A percentile compares a stretch with the other conserved stretches of the same genome.
Conservation (phyloP, 1,140 invertebrate species). For the Linepithema humile region DNA sequence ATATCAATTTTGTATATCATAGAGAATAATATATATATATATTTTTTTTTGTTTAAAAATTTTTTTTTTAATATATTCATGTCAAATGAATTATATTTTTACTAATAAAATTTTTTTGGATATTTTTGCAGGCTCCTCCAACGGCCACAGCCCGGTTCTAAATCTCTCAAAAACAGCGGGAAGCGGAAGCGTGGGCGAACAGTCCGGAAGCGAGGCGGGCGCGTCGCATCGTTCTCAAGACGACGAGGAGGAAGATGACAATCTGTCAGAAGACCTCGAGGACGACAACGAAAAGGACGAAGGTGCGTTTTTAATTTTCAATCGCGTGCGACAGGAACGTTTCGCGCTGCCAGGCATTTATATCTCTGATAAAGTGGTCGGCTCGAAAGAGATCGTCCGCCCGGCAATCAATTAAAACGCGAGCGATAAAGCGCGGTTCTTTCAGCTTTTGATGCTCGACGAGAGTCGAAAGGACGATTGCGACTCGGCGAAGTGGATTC, state of each 20-base stretch:
- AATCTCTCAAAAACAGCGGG: slow-evolving; percentile 94
- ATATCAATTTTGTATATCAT: not conserved
- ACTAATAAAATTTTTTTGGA: not conserved
- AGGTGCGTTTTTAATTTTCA: slow-evolving; percentile 84
- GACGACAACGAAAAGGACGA: slow-evolving; percentile 95
- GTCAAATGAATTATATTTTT: not conserved
- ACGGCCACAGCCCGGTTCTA: slow-evolving; percentile 94
- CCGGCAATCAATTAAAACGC: slow-evolving; percentile 61
- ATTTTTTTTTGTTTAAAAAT: not conserved
- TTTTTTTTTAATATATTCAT: not conserved
- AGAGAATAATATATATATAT: not conserved
- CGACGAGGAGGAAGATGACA: slow-evolving; percentile 91
- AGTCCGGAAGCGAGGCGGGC: slow-evolving; percentile 87
- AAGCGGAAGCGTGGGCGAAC: slow-evolving; percentile 87
- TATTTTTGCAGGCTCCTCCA: slow-evolving; percentile 89
- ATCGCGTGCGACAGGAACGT: not conserved
- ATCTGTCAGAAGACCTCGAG: slow-evolving; percentile 90
- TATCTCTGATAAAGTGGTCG: slow-evolving; percentile 19
- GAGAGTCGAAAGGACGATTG: slow-evolving; percentile 64
- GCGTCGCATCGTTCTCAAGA: slow-evolving; percentile 87
- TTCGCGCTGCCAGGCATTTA: slow-evolving; percentile 3
- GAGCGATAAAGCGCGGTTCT: slow-evolving; percentile 45
- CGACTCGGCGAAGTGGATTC: slow-evolving; percentile 35
- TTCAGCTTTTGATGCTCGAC: slow-evolving; percentile 63
- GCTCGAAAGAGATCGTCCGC: slow-evolving; percentile 35